Percentiles rank a stretch among this genome's conserved stretches.
These are phyloP conservation scores for Cepphus grylle DNA, from an alignment of 2,113 vertebrate genomes.

Conservation along the genomic window DNA sequence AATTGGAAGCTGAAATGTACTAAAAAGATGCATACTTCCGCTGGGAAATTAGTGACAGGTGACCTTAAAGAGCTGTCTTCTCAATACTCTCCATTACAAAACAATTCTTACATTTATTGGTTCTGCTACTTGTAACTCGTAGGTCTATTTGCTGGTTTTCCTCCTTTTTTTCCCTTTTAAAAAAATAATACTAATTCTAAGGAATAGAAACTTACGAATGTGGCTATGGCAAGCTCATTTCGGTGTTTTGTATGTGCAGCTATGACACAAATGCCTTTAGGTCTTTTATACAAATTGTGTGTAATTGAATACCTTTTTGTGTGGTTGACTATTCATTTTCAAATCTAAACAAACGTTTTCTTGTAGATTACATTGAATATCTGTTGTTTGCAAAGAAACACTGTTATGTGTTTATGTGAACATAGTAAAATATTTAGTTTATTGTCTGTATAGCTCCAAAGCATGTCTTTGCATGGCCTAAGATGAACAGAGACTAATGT, in stretches of 20 bases:
- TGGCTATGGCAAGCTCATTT: background rate
- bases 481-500: too few species aligned
- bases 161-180: too few species aligned
- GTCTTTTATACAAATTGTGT: background rate
- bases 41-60: background rate
- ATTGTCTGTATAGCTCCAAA: background rate
- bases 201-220: too few species aligned
- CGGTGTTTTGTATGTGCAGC: background rate
- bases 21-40: accelerated
- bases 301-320: background rate
- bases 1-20: accelerated
- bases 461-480: accelerated
- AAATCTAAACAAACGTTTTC: background rate
- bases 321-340: background rate
- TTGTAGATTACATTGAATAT: background rate
- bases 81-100: accelerated
- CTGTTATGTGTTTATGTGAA: background rate
- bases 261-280: background rate
- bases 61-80: background rate
- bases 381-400: background rate
- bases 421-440: background rate
- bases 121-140: accelerated
- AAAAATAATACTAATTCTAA: background rate
- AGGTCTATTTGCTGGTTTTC: accelerated
- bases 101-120: accelerated